Conservation (phyloP, 2,888 invertebrate genomes). For the Heterodera filipjevi region DNA sequence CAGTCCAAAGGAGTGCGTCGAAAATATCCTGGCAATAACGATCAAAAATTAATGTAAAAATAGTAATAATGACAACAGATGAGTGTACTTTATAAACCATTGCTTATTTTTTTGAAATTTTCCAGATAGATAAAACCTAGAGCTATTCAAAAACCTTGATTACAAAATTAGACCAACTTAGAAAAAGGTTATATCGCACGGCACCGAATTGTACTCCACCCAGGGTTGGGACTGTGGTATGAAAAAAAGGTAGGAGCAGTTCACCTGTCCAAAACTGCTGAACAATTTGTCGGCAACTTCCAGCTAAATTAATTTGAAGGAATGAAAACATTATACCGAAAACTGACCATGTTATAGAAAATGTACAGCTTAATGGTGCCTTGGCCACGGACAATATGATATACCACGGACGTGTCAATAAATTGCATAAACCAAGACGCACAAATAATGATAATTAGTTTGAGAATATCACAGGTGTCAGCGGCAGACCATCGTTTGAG, state of each 20-base stretch:
- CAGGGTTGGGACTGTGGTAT: no score
- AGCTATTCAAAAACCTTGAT: no score
- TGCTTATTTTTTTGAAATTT: no score
- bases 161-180: background rate
- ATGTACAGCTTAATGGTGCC: slow-evolving; percentile 98
- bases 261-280: slow-evolving; percentile 77
- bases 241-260: no score
- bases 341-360: slow-evolving; percentile 87
- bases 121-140: no score
- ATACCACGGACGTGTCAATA: slow-evolving; percentile 88
- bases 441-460: slow-evolving; percentile 81
- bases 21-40: slow-evolving; percentile 85
- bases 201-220: no score
- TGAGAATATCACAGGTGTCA: slow-evolving; percentile 90
- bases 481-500: slow-evolving; percentile 57
- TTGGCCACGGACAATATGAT: slow-evolving; percentile 74
- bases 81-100: no score
- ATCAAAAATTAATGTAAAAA: background rate
- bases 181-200: no score
- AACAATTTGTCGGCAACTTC: slow-evolving; percentile 91
- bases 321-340: background rate
- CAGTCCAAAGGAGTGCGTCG: slow-evolving; percentile 97
- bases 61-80: no score
- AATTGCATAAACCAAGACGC: slow-evolving; percentile 76
- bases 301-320: slow-evolving; percentile 67